A percentile compares a stretch with the other conserved stretches of the same genome.
Conservation (phyloP, 1,140 invertebrate species). For the Oedothorax gibbosus region DNA sequence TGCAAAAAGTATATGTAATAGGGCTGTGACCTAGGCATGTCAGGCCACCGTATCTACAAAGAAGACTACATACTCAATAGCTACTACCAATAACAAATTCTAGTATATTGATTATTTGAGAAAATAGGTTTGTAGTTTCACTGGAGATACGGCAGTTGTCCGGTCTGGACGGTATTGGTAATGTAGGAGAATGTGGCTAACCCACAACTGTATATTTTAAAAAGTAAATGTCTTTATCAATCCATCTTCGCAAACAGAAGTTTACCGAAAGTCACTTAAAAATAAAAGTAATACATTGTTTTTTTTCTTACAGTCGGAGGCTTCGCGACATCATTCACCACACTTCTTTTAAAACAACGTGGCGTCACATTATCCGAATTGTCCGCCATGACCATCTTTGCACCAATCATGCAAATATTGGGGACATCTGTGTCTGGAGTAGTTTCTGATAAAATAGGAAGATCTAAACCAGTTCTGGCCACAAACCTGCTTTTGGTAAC, state of each 20-base stretch:
- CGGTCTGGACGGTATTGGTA: too few relatives aligned
- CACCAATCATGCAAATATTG: constrained; percentile 17
- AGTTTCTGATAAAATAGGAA: constrained; percentile 45
- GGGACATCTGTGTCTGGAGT: constrained; percentile 20
- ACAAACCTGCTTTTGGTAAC: constrained; percentile 14
- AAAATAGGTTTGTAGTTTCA: too few relatives aligned
- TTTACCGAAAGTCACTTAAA: background rate
- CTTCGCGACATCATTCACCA: constrained; percentile 12
- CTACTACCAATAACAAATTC: too few relatives aligned
- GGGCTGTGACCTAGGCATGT: too few relatives aligned
- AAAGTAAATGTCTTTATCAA: background rate
- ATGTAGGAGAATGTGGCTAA: background rate
- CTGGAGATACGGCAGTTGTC: too few relatives aligned
- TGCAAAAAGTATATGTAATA: too few relatives aligned
- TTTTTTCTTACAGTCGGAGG: constrained; percentile 32
- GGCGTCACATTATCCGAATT: constrained; percentile 43
- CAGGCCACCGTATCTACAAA: too few relatives aligned
- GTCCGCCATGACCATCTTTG: background rate
- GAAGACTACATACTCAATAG: too few relatives aligned
- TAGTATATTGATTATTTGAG: too few relatives aligned
- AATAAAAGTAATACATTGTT: background rate
- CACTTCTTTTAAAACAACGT: constrained; percentile 26
- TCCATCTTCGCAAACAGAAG: background rate
- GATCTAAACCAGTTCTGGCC: constrained; percentile 39
- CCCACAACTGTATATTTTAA: background rate